Conservation (phyloP, 2,888 invertebrate species). For the Dicranocentrus wangi region DNA sequence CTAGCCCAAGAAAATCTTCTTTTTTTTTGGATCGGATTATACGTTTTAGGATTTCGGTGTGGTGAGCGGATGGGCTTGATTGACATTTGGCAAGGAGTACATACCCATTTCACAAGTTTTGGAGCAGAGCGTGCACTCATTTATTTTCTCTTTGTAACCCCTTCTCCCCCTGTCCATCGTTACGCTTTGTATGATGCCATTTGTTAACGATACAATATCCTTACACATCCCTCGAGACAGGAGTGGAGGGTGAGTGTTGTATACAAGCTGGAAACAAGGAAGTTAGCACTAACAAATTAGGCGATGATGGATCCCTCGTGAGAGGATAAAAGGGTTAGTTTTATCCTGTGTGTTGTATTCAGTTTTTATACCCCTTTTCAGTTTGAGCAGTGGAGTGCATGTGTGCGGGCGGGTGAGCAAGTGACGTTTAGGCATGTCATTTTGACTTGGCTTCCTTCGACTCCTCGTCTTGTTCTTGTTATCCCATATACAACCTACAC, state of each 20-base stretch:
- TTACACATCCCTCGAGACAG: slow-evolving; percentile 16
- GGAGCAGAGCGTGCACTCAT: background rate
- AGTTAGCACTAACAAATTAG: slow-evolving; percentile 66
- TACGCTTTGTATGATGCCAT: background rate
- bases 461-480: no score
- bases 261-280: slow-evolving; percentile 37
- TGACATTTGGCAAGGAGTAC: slow-evolving; percentile 59
- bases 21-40: background rate
- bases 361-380: slow-evolving; percentile 42
- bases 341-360: slow-evolving; percentile 2
- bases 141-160: slow-evolving; percentile 18
- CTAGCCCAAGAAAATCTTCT: slow-evolving; percentile 11
- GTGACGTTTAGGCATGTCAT: slow-evolving; percentile 60
- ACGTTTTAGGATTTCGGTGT: no score
- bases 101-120: slow-evolving; percentile 41
- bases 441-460: slow-evolving; percentile 44
- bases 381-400: slow-evolving; percentile 62
- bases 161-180: slow-evolving; percentile 13
- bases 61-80: no score
- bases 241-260: background rate
- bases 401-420: slow-evolving; percentile 64
- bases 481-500: no score
- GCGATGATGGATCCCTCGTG: slow-evolving; percentile 62
- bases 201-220: slow-evolving; percentile 4
- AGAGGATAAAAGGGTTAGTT: slow-evolving; percentile 31